These are phyloP conservation scores for Ceramica pisi DNA, from an alignment of 2,888 invertebrate genomes.

Conservation along the genomic window DNA sequence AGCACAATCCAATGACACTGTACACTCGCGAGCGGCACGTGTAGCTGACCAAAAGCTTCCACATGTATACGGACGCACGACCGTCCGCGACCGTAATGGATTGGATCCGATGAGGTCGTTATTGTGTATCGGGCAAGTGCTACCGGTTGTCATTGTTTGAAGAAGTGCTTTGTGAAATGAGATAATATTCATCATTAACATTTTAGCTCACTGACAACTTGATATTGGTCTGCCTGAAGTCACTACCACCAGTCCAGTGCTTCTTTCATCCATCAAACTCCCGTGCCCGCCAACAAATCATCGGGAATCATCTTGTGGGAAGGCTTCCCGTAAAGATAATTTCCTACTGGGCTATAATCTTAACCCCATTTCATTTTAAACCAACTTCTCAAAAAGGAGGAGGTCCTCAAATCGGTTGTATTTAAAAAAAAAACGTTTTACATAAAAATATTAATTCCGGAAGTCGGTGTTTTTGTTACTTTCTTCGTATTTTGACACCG, in stretches of 20 bases:
- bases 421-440: too few species aligned
- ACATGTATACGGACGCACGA: slow-evolving; percentile 18
- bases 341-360: too few species aligned
- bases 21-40: slow-evolving; percentile 42
- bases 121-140: slow-evolving; percentile 23
- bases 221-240: not conserved
- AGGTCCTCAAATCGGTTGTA: too few species aligned
- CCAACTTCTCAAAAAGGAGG: too few species aligned
- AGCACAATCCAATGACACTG: slow-evolving; percentile 12
- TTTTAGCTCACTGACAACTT: too few species aligned
- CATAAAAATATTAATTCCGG: too few species aligned
- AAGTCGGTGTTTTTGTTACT: too few species aligned
- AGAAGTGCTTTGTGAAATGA: not conserved
- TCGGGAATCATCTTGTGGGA: too few species aligned
- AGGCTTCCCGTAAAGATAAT: too few species aligned
- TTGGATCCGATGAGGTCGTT: slow-evolving; percentile 43
- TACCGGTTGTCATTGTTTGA: slow-evolving; percentile 12
- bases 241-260: not conserved
- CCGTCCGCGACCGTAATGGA: slow-evolving; percentile 54
- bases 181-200: not conserved
- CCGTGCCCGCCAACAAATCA: not conserved
- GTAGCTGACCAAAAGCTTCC: slow-evolving; percentile 43
- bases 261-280: not conserved
- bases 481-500: too few species aligned
- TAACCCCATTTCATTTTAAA: too few species aligned